These are phyloP conservation scores for Chloropsis cyanopogon DNA, from an alignment of 2,113 vertebrate species.

Conservation along the genomic window DNA sequence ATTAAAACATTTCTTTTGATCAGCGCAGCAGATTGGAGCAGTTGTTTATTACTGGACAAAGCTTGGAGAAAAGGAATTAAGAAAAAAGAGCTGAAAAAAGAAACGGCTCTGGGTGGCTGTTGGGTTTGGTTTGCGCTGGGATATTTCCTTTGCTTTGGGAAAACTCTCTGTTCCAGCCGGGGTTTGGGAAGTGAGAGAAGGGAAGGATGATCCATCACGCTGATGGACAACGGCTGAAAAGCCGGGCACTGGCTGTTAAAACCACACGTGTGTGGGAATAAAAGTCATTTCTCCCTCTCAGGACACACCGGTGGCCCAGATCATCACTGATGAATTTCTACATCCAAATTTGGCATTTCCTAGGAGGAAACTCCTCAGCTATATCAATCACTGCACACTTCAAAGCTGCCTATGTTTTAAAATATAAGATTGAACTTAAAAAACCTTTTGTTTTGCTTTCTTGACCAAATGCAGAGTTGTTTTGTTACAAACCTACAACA, in stretches of 20 bases:
- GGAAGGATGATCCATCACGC: background rate
- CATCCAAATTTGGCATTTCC: background rate
- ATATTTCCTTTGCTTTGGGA: background rate
- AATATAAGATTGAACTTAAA: background rate
- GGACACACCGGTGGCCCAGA: background rate
- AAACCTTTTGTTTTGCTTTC: background rate
- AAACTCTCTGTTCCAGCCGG: background rate
- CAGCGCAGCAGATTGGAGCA: conserved; percentile 42
- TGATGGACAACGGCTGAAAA: conserved; percentile 32
- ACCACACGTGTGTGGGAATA: background rate
- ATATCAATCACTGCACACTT: background rate
- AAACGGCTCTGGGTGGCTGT: background rate
- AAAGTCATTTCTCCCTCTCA: background rate
- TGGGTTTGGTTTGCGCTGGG: background rate
- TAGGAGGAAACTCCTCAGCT: background rate
- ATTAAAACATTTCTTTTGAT: conserved; percentile 69
- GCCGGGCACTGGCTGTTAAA: background rate
- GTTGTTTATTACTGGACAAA: conserved; percentile 62
- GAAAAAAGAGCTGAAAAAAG: background rate
- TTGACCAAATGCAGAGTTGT: background rate
- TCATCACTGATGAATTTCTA: background rate
- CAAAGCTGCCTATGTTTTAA: background rate
- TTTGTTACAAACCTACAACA: background rate
- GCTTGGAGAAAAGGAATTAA: background rate
- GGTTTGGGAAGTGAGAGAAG: background rate